These are phyloP conservation scores for Harlomillsia oculata DNA, from an alignment of 1,140 invertebrate genomes.

Conservation along the genomic window DNA sequence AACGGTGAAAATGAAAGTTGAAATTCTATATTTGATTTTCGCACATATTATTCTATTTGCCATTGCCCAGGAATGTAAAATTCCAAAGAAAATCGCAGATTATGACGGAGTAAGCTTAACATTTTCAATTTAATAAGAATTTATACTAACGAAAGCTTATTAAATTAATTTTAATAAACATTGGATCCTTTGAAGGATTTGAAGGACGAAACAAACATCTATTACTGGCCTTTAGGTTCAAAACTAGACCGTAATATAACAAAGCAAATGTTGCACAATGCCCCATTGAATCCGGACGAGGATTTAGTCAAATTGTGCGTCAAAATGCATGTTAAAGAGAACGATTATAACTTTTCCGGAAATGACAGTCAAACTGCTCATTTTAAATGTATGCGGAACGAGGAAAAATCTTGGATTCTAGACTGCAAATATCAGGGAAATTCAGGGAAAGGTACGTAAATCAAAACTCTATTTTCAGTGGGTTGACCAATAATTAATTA, in stretches of 20 bases:
- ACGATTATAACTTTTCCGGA: background rate
- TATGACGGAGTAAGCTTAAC: slow-evolving; percentile 6
- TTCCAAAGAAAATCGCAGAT: slow-evolving; percentile 12
- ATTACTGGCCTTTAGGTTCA: slow-evolving; percentile 6
- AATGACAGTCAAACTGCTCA: slow-evolving; percentile 2
- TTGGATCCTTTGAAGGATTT: background rate
- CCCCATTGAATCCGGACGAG: slow-evolving; percentile 12
- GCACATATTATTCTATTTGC: too few relatives aligned
- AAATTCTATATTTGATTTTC: too few relatives aligned
- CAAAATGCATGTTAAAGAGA: background rate
- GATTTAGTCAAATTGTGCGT: slow-evolving; percentile 17
- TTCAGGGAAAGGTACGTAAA: background rate
- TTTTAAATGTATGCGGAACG: background rate
- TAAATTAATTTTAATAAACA: background rate
- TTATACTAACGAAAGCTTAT: background rate
- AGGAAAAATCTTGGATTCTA: slow-evolving; percentile 9
- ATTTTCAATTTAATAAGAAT: background rate
- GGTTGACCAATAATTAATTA: too few relatives aligned
- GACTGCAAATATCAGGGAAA: slow-evolving; percentile 7
- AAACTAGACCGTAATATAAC: slow-evolving; percentile 4
- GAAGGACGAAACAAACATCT: slow-evolving; percentile 3
- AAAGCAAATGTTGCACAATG: slow-evolving; percentile 12
- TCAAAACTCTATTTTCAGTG: too few relatives aligned
- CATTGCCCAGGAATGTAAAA: slow-evolving; percentile 1
- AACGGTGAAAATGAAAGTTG: too few relatives aligned